These are phyloP conservation scores for Tetraodon nigroviridis DNA, from an alignment of 2,113 vertebrate genomes.

Conservation along the genomic window DNA sequence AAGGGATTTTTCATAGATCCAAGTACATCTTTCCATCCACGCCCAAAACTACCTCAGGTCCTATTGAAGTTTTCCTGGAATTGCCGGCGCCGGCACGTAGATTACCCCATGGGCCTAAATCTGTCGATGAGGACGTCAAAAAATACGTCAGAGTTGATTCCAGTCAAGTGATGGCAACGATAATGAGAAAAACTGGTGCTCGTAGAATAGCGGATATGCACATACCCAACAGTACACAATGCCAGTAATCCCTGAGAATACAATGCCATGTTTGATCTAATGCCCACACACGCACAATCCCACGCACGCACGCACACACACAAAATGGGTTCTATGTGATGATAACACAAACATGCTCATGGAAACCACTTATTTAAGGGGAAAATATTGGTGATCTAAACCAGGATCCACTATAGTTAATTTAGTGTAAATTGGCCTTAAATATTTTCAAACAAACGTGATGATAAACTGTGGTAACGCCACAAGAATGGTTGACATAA, in stretches of 20 bases:
- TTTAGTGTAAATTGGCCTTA: slow-evolving; percentile 7
- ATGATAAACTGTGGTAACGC: slow-evolving; percentile 11
- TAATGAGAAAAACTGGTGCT: slow-evolving; percentile 63
- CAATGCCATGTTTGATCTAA: slow-evolving; percentile 70
- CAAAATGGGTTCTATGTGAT: slow-evolving; percentile 44
- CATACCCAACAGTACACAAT: slow-evolving; percentile 29
- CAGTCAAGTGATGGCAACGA: slow-evolving; percentile 1
- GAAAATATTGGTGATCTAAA: background rate
- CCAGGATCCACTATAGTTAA: background rate
- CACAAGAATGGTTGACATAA: background rate
- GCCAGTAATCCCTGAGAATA: slow-evolving; percentile 40
- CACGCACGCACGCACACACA: background rate
- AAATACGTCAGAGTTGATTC: slow-evolving; percentile 33
- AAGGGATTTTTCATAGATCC: background rate
- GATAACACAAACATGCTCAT: slow-evolving; percentile 15
- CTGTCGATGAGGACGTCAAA: slow-evolving; percentile 23
- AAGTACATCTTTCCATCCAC: slow-evolving; percentile 41
- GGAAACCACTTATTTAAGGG: background rate
- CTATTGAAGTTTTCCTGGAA: slow-evolving; percentile 36
- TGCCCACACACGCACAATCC: slow-evolving; percentile 26
- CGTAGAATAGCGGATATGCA: slow-evolving; percentile 22
- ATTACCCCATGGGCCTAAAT: background rate
- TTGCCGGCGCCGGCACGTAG: slow-evolving; percentile 37
- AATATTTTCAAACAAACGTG: slow-evolving; percentile 1
- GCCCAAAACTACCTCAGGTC: slow-evolving; percentile 18